Conservation (phyloP, 2,888 invertebrate species). For the Pemphredon lugubris region DNA sequence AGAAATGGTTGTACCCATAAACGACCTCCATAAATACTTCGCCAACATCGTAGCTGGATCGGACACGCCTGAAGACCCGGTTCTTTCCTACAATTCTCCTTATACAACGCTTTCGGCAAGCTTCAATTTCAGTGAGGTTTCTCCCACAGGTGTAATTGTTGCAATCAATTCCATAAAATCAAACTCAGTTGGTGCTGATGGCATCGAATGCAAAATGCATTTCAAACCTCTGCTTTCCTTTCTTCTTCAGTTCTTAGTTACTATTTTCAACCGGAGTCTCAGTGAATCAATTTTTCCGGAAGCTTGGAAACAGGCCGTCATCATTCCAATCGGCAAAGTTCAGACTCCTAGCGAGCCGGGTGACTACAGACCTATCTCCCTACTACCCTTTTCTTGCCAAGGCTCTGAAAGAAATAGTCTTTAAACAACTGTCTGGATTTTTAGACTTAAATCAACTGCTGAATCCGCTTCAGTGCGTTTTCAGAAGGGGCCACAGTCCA, state of each 20-base stretch:
- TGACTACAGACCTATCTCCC: conserved; percentile 65
- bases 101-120: too few species aligned
- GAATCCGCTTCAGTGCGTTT: conserved; percentile 65
- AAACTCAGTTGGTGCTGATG: too few species aligned
- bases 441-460: conserved; percentile 59
- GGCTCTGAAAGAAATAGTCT: conserved; percentile 49
- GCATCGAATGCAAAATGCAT: too few species aligned
- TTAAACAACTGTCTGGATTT: conserved; percentile 50
- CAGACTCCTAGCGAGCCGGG: conserved; percentile 25
- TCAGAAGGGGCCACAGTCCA: conserved; percentile 59
- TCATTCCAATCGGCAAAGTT: conserved; percentile 62
- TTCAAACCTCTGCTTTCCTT: too few species aligned
- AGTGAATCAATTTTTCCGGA: conserved; percentile 44
- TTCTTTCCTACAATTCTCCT: too few species aligned
- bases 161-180: too few species aligned
- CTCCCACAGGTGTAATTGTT: too few species aligned
- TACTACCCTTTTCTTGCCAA: conserved; percentile 58
- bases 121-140: not conserved
- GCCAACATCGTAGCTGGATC: too few species aligned
- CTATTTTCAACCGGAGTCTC: conserved; percentile 36
- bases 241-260: too few species aligned
- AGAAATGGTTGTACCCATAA: too few species aligned
- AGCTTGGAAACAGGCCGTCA: conserved; percentile 61
- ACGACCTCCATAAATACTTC: too few species aligned
- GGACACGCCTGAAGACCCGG: too few species aligned